A percentile compares a stretch with the other conserved stretches of the same genome.
phyloP scores from a whole-genome alignment of 2,113 vertebrate species.

The Cygnus buccinator region DNA sequence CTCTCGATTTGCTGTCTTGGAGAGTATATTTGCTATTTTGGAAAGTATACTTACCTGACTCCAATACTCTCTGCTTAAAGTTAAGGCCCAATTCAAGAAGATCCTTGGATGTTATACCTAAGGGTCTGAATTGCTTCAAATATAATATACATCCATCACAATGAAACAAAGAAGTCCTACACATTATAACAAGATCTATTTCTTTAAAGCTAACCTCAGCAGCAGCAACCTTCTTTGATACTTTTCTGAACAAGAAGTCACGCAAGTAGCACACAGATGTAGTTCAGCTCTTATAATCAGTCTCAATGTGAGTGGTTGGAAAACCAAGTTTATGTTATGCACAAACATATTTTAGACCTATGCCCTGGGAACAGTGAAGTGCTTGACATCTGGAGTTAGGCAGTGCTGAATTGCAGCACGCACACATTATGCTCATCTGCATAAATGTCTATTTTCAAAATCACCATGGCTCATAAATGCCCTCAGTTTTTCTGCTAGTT shows the following conservation, averaged over 20 bases:
- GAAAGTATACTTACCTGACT: neutral
- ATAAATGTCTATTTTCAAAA: conserved; percentile 57
- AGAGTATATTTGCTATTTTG: neutral
- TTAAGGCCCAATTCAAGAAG: neutral
- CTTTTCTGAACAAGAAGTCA: neutral
- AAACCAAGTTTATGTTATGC: conserved; percentile 41
- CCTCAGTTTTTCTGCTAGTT: neutral
- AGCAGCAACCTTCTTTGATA: neutral
- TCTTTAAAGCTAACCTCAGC: neutral
- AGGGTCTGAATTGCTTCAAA: neutral
- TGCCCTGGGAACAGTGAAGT: conserved; percentile 51
- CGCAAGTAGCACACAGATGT: neutral
- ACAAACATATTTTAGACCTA: conserved; percentile 54
- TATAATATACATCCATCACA: neutral
- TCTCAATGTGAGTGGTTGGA: conserved; percentile 6
- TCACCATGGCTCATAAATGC: neutral
- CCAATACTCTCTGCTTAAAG: neutral
- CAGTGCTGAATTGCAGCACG: conserved; percentile 29
- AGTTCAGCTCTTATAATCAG: neutral
- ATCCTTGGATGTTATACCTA: neutral
- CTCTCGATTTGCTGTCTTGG: neutral
- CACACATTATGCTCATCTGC: conserved; percentile 37
- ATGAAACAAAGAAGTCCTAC: neutral
- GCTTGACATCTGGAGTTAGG: conserved; percentile 67
- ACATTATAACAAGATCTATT: neutral